phyloP scores from a whole-genome alignment of 1,140 invertebrate genomes.

The Metaphire vulgaris region DNA sequence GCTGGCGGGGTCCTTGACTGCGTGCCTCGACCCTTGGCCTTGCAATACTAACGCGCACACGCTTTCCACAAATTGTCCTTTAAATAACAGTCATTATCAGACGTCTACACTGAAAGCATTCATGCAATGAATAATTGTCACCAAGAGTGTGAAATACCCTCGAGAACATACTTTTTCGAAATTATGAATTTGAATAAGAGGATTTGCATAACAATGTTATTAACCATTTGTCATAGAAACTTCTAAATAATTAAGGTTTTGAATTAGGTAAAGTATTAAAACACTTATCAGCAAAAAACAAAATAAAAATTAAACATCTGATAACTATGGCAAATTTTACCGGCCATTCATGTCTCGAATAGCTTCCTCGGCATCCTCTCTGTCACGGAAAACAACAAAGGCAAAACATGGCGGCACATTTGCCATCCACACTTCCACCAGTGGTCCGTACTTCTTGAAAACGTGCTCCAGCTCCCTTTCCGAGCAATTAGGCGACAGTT shows the following conservation, averaged over 20 bases:
- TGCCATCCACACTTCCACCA: constrained; percentile 50
- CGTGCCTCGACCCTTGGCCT: constrained; percentile 42
- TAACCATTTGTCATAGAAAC: too few species aligned
- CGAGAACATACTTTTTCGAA: too few species aligned
- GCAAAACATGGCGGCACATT: constrained; percentile 52
- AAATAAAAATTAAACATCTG: neutral
- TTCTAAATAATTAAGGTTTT: too few species aligned
- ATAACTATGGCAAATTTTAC: too few species aligned
- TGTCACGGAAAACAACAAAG: constrained; percentile 48
- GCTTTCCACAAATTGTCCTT: constrained; percentile 25
- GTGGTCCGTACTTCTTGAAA: constrained; percentile 49
- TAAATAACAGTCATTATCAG: neutral
- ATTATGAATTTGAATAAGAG: too few species aligned
- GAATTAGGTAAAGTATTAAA: too few species aligned
- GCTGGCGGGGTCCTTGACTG: constrained; percentile 34
- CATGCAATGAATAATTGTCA: too few species aligned
- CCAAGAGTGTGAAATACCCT: too few species aligned
- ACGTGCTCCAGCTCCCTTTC: constrained; percentile 42
- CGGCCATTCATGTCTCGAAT: constrained; percentile 49
- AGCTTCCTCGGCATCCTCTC: constrained; percentile 46
- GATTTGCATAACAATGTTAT: too few species aligned
- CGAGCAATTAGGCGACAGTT: constrained; percentile 33
- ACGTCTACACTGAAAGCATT: neutral
- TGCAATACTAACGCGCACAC: constrained; percentile 45
- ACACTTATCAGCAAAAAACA: too few species aligned